Conservation (phyloP, 2,113 vertebrate species). For the Rostratula benghalensis region DNA sequence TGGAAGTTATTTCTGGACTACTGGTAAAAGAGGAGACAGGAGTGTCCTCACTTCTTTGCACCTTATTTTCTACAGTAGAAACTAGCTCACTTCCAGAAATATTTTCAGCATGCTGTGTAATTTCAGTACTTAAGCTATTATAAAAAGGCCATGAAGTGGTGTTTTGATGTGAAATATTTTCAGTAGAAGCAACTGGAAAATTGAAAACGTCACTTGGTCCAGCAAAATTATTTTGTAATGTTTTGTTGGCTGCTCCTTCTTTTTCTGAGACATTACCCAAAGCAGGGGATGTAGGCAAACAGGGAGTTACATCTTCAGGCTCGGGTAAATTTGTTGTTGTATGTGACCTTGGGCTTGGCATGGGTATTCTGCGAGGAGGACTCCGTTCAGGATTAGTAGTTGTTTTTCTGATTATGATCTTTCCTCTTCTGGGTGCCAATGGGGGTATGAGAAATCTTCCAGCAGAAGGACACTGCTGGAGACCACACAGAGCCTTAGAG, state of each 20-base stretch:
- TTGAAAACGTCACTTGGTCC: not conserved
- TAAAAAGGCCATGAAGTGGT: not conserved
- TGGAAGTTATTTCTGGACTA: slow-evolving; percentile 48
- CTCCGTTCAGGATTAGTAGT: not conserved
- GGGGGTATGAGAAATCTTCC: slow-evolving; percentile 54
- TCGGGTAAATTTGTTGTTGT: slow-evolving; percentile 21
- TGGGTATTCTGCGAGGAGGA: not conserved
- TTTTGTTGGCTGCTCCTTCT: not conserved
- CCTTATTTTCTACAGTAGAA: not conserved
- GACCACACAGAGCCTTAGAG: slow-evolving; percentile 87
- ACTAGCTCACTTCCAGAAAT: not conserved
- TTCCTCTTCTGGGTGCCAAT: slow-evolving; percentile 58
- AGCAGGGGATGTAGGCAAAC: not conserved
- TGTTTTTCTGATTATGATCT: slow-evolving; percentile 44
- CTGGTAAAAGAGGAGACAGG: not conserved
- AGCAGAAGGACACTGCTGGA: slow-evolving; percentile 85
- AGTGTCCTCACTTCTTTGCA: not conserved
- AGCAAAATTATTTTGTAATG: slow-evolving; percentile 25
- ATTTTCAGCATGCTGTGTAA: not conserved
- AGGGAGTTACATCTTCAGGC: slow-evolving; percentile 27
- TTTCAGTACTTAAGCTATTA: not conserved
- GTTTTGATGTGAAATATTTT: slow-evolving; percentile 29
- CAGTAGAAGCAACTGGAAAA: not conserved
- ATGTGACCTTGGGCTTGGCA: not conserved
- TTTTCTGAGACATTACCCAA: not conserved